These are phyloP conservation scores for Poeciliopsis retropinna DNA, from an alignment of 2,113 vertebrate genomes.

Conservation along the genomic window DNA sequence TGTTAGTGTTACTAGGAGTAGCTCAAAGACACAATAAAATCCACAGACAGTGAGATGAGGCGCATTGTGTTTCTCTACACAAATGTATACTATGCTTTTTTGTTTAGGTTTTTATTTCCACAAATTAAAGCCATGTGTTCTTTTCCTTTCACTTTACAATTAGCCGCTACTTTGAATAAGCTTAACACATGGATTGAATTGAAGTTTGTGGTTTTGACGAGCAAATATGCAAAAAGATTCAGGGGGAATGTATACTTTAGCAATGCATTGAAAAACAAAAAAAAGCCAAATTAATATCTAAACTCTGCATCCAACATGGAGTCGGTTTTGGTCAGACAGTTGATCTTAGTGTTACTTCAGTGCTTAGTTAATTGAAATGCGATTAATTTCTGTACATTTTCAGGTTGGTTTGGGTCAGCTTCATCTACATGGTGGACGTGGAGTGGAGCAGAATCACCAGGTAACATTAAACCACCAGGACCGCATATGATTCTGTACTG, in stretches of 20 bases:
- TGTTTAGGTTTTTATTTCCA: background rate
- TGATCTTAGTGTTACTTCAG: background rate
- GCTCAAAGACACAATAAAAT: too few relatives aligned
- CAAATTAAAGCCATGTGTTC: background rate
- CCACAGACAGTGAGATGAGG: too few relatives aligned
- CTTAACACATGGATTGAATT: background rate
- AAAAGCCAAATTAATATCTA: background rate
- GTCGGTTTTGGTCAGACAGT: background rate
- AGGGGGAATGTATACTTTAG: background rate
- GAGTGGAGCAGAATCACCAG: slow-evolving; percentile 98
- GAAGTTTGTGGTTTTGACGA: background rate
- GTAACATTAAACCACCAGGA: slow-evolving; percentile 93
- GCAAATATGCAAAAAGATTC: background rate
- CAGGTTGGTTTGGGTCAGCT: slow-evolving; percentile 96
- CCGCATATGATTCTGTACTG: background rate
- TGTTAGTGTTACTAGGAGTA: too few relatives aligned
- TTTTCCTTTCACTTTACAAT: background rate
- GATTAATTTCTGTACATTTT: slow-evolving; percentile 8
- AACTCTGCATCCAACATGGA: background rate
- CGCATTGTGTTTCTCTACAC: too few relatives aligned
- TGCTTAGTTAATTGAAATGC: background rate
- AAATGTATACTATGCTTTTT: background rate
- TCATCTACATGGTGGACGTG: slow-evolving; percentile 95
- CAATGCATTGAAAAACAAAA: background rate
- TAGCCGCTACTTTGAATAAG: background rate